Evolutionary conservation across 2,113 vertebrate genomes (phyloP).

Genomic region (Lepisosteus osseus): DNA sequence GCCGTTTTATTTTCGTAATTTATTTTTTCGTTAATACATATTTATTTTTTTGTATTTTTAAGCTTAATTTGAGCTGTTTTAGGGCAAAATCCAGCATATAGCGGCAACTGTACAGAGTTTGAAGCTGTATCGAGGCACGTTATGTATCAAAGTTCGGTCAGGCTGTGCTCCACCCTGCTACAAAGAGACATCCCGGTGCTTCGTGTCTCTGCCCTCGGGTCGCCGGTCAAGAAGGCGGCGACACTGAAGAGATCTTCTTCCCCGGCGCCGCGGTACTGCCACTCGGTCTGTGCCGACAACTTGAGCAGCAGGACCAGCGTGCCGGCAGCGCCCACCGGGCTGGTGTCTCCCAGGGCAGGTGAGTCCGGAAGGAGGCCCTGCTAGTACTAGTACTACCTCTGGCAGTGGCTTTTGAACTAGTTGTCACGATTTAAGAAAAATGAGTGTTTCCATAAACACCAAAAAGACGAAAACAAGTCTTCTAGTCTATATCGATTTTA

Average conservation of each 20-base stretch:
- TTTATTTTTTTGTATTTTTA: too few species aligned
- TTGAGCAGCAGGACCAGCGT: background rate
- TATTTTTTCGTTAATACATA: too few species aligned
- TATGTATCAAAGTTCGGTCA: conserved; percentile 5
- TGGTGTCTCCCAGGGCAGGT: conserved; percentile 2
- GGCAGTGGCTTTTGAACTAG: too few species aligned
- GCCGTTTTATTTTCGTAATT: too few species aligned
- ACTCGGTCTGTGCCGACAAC: background rate
- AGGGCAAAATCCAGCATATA: background rate
- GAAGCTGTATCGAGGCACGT: background rate
- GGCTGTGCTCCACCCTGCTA: conserved; percentile 2
- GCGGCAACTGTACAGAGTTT: background rate
- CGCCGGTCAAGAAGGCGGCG: background rate
- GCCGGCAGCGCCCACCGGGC: background rate
- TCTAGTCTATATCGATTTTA: too few species aligned
- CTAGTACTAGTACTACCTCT: too few species aligned
- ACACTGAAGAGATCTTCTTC: background rate
- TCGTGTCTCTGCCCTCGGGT: background rate
- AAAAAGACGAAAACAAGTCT: too few species aligned
- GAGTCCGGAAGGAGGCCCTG: background rate
- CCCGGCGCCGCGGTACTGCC: background rate
- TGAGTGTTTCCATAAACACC: too few species aligned
- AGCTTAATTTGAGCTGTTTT: background rate
- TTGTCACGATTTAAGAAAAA: too few species aligned
- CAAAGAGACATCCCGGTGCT: conserved; percentile 12